Conservation (phyloP, 2,888 invertebrate species). For the Aphodius granarius region DNA sequence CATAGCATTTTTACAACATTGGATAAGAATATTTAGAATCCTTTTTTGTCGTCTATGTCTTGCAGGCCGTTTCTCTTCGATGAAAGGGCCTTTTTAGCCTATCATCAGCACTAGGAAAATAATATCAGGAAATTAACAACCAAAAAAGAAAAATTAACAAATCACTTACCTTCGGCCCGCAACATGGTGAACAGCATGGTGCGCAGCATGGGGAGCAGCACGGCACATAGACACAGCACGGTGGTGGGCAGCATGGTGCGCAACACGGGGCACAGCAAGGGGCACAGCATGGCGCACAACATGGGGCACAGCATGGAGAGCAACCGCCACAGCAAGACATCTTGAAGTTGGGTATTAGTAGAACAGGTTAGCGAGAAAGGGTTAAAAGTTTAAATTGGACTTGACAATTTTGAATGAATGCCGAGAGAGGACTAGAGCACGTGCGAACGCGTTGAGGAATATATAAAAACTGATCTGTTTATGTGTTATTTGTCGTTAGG, state of each 20-base stretch:
- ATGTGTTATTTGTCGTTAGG: neutral
- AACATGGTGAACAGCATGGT: neutral
- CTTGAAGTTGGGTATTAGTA: neutral
- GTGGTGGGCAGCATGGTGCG: slow-evolving; percentile 3
- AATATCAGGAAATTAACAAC: neutral
- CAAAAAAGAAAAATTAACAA: neutral
- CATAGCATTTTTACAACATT: neutral
- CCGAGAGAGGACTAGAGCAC: neutral
- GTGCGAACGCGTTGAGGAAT: neutral
- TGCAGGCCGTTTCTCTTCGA: slow-evolving; percentile 22
- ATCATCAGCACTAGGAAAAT: slow-evolving; percentile 6
- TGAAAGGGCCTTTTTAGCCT: slow-evolving; percentile 6
- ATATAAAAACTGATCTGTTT: neutral
- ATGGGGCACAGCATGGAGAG: slow-evolving; percentile 23
- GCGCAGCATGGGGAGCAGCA: slow-evolving; percentile 1
- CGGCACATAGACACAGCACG: slow-evolving; percentile 3
- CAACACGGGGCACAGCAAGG: neutral
- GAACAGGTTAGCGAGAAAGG: neutral
- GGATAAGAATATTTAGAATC: slow-evolving; percentile 12
- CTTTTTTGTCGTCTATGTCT: slow-evolving; percentile 24
- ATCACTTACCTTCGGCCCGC: neutral
- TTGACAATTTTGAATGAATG: neutral
- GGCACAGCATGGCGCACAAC: slow-evolving; percentile 19
- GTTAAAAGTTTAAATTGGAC: neutral
- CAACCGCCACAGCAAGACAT: slow-evolving; percentile 17